A percentile compares a stretch with the other conserved stretches of the same genome.
Conservation (phyloP, 2,113 vertebrate genomes). For the Triplophysa siluroides region DNA sequence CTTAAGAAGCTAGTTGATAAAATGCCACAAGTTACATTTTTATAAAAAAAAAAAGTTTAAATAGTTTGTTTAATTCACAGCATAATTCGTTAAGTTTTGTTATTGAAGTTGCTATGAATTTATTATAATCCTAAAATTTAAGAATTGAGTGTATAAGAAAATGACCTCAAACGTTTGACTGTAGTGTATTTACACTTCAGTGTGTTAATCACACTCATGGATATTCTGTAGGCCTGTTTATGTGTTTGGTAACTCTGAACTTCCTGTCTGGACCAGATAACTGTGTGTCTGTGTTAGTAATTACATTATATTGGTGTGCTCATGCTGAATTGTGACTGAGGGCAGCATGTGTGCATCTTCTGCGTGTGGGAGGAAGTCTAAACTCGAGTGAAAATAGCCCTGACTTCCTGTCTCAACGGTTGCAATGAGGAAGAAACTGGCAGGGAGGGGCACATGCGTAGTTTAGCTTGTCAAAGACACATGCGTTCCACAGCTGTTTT, state of each 20-base stretch:
- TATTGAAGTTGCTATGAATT: too few relatives aligned
- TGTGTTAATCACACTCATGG: background rate
- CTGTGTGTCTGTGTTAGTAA: constrained; percentile 2
- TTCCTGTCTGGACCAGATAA: constrained; percentile 8
- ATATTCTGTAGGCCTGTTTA: background rate
- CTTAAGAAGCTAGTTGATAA: too few relatives aligned
- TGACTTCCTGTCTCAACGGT: constrained; percentile 41
- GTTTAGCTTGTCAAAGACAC: constrained; percentile 34
- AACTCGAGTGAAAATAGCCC: constrained; percentile 7
- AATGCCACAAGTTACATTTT: too few relatives aligned
- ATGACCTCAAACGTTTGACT: too few relatives aligned
- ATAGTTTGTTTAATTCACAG: too few relatives aligned
- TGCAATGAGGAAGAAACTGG: constrained; percentile 32
- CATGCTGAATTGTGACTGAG: background rate
- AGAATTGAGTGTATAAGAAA: too few relatives aligned
- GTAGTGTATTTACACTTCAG: background rate
- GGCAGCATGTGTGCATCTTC: constrained; percentile 1
- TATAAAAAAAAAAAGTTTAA: too few relatives aligned
- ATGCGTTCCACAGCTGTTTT: constrained; percentile 7
- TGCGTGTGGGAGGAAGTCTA: constrained; percentile 44
- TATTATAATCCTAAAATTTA: too few relatives aligned
- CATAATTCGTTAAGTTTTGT: too few relatives aligned
- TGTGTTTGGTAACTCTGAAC: background rate
- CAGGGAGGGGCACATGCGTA: constrained; percentile 23
- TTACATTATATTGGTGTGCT: background rate